Base-by-base conservation (phyloP, 1,140 invertebrate genomes). In the Microplitis demolitor region DNA sequence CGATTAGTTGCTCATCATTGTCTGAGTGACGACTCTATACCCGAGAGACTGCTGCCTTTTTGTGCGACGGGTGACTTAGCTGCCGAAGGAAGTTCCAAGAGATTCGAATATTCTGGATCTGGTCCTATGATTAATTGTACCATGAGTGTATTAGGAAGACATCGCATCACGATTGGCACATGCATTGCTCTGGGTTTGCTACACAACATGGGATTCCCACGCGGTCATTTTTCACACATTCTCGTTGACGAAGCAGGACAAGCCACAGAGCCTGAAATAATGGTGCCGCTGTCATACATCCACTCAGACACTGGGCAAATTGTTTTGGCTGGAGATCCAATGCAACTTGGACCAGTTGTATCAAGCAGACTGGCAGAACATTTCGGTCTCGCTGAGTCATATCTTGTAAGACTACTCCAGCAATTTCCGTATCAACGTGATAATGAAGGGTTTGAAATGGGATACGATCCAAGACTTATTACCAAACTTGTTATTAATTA, bases 231-330 rank as follows among this genome's bases (percentile, higher is more conserved):
- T 80, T 94, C 94, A 3, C 96, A 98, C 81, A 87, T 96, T 0
- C 90, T 98, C 63, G 88, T 98, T 60, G 96, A 98, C 83, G 97
- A 98, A 88, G 94, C 95, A 61, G 96, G 96, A 0, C 96, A 98
- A 82, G 92, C 93, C 4, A 95, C 91, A 3, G 97, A 98, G 87
- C 93, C 96, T 6, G 96, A 98, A 86, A 90, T 92, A 54, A 88
- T 97, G 86, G 90, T 96, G 76, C 91, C 95, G 1, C 82, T 96
- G 37, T 84, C 78, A 66, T 82, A 87, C 33, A 83, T 86, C 66
- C 88, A 88, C 73, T 76, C 87, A 9, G 80, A 85, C 74, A 35
- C 77, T 51, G 90, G 91, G 2, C 93, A 94, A 86, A 89, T 96
- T 5, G 87, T 98, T 72, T 85, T 98, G 4, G 94, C 96, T 73